These are phyloP conservation scores for Elysia chlorotica DNA, from an alignment of 1,140 invertebrate species.

Conservation along the genomic window DNA sequence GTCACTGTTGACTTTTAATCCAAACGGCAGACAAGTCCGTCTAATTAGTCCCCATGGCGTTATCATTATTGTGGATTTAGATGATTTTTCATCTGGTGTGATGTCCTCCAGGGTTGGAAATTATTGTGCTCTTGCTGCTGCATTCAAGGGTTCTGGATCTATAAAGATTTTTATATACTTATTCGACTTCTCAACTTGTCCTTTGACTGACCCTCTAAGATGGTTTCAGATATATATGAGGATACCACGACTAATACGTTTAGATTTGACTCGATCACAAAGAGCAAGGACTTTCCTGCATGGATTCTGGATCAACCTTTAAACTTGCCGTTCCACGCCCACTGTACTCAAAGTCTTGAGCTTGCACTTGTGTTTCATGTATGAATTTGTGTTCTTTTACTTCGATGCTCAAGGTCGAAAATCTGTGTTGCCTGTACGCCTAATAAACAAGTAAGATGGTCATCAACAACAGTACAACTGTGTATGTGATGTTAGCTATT, in stretches of 20 bases:
- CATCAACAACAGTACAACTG: background rate
- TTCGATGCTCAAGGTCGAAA: background rate
- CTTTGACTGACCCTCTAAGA: slow-evolving; percentile 23
- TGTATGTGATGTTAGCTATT: background rate
- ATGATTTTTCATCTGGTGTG: slow-evolving; percentile 37
- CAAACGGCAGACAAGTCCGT: slow-evolving; percentile 37
- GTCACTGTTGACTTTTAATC: slow-evolving; percentile 30
- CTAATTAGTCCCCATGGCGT: slow-evolving; percentile 35
- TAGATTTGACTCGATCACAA: background rate
- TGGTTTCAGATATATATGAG: slow-evolving; percentile 44
- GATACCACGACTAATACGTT: slow-evolving; percentile 17
- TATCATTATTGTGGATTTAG: slow-evolving; percentile 41
- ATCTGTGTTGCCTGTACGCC: background rate
- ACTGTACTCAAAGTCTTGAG: too few species aligned
- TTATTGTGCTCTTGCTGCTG: background rate
- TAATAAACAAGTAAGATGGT: background rate
- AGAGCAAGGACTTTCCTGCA: background rate
- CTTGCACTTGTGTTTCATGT: background rate
- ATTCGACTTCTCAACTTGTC: slow-evolving; percentile 20
- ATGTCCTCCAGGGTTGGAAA: slow-evolving; percentile 20
- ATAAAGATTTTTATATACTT: slow-evolving; percentile 14
- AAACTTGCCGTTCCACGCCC: background rate
- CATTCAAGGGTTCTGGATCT: slow-evolving; percentile 15
- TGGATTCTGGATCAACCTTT: background rate
- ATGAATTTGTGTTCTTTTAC: background rate